Base-by-base conservation (phyloP, 2,797 vertebrate genomes). In the Acanthiza pusilla region DNA sequence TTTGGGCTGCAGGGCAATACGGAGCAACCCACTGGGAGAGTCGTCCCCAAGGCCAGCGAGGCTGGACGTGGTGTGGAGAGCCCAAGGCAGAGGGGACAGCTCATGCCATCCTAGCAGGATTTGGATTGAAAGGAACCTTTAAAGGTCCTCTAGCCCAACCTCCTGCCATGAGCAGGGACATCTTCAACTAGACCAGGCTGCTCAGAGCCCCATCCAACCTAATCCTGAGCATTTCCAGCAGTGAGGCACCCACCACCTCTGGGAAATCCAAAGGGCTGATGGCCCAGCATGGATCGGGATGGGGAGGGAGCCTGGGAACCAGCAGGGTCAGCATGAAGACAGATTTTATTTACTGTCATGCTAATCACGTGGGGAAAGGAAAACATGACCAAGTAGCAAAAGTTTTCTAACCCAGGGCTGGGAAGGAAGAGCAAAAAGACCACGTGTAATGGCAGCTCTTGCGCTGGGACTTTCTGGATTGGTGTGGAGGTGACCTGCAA, bases 401-500 rank as follows among this genome's bases (percentile, higher is more conserved):
- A 26, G 13, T 30, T 85, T 85, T 77, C 20, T 74, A 36, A 38
- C 20, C 7, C 25, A 43, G 14, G 18, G 21, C 6, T 61, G 63
- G 60, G 17, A 79, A 76, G 14, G 5, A 75, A 88, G 25, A 82
- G 29, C 29, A 40, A 22, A 80, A 74, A 70, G 51, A 14, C 25
- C 73, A 14, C 0, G 0, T 45, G 14, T 7, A 38, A 74, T 0
- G 0, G 22, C 3, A 10, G 42, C 21, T 71, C 23, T 22, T 63
- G 9, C 36, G 36, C 1, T 5, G 5, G 3, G 10, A 36, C 8
- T 30, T 70, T 65, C 22, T 76, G 43, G 12, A 20, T 87, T 38
- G 71, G 53, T 1, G 27, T 29, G 45, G 13, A 87, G 45, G 32
- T 67, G 40, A 54, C 12, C 34, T 61, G 18, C n/a, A 89, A 45